phyloP scores from a whole-genome alignment of 2,113 vertebrate species.

The Microcebus tavaratra region DNA sequence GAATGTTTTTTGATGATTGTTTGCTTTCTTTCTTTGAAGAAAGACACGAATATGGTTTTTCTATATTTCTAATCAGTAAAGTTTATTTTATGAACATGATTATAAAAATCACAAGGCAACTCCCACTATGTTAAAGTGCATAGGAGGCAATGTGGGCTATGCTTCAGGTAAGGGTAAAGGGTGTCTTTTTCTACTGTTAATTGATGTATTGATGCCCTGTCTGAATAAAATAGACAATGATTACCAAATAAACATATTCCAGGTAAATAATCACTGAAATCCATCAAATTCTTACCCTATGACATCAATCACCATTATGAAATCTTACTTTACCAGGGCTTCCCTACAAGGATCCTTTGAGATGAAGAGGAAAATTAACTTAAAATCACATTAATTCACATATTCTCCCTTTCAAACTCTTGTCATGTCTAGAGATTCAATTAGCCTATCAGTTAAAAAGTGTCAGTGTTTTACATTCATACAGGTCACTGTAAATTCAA shows the following conservation, averaged over 20 bases:
- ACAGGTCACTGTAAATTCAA: background rate
- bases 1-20: background rate
- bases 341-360: background rate
- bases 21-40: background rate
- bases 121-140: background rate
- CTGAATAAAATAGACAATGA: background rate
- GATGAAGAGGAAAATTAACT: background rate
- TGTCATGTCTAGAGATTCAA: background rate
- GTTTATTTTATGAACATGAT: background rate
- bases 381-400: conserved; percentile 19
- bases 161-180: background rate
- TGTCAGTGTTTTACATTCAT: background rate
- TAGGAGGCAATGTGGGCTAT: background rate
- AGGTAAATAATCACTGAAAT: background rate
- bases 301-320: background rate
- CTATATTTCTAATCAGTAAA: background rate
- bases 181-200: background rate
- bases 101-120: background rate
- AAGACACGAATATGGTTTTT: background rate
- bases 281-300: background rate
- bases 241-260: background rate
- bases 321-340: background rate
- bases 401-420: background rate
- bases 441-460: background rate
- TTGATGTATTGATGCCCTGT: background rate